These are phyloP conservation scores for Morphnarchus princeps DNA, from an alignment of 2,113 vertebrate genomes.

Conservation along the genomic window DNA sequence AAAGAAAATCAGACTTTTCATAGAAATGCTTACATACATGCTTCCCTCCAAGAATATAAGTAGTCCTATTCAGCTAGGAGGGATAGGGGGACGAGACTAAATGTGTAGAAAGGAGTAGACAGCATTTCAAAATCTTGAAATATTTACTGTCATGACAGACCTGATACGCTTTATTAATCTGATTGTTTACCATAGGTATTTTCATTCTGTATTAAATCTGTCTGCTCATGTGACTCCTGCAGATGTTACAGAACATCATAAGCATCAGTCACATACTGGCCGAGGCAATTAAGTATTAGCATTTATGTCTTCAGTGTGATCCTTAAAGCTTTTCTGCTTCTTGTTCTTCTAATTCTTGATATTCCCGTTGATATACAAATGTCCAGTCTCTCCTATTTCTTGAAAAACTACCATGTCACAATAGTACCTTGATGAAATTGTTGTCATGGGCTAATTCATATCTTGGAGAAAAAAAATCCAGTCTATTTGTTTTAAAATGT, in stretches of 20 bases:
- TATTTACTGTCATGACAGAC: background rate
- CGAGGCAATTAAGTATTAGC: background rate
- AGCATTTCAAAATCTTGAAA: background rate
- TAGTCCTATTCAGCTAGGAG: background rate
- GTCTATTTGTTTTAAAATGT: background rate
- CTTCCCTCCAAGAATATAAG: background rate
- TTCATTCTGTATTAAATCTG: background rate
- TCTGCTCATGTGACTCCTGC: background rate
- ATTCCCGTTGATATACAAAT: background rate
- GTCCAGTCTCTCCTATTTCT: background rate
- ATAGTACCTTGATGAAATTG: background rate
- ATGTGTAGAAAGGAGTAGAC: background rate
- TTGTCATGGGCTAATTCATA: background rate
- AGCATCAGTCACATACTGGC: background rate
- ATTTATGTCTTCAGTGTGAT: background rate
- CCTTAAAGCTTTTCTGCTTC: background rate
- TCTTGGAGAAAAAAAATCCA: background rate
- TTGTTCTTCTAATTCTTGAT: background rate
- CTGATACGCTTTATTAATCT: background rate
- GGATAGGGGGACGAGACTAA: background rate
- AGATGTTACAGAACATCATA: background rate
- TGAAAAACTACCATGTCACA: background rate
- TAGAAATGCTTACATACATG: background rate
- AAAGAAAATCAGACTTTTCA: background rate
- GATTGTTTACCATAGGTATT: background rate